Evolutionary conservation across 2,888 invertebrate genomes (phyloP).

Genomic region (Eupithecia subfuscata): DNA sequence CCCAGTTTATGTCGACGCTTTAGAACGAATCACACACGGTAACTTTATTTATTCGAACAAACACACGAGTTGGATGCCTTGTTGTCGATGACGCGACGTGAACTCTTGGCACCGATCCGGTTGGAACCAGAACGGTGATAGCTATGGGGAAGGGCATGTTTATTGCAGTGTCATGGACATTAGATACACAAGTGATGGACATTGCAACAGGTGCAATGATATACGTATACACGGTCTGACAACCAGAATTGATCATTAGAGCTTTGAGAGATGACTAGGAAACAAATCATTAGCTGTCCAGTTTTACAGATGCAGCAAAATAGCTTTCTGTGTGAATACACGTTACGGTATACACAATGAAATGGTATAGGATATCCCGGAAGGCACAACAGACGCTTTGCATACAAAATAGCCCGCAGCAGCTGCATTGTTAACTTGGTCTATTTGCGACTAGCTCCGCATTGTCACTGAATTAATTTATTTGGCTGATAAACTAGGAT

Average conservation of each 20-base stretch:
- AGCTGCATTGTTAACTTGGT: slow-evolving; percentile 54
- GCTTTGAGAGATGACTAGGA: neutral
- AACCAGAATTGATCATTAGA: slow-evolving; percentile 23
- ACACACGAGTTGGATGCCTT: slow-evolving; percentile 45
- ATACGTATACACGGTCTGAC: slow-evolving; percentile 11
- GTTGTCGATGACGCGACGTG: slow-evolving; percentile 47
- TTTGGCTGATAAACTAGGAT: slow-evolving; percentile 36
- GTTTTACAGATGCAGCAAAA: neutral
- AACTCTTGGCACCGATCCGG: slow-evolving; percentile 50
- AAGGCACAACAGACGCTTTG: slow-evolving; percentile 37
- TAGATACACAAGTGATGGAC: slow-evolving; percentile 51
- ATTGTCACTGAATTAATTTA: slow-evolving; percentile 45
- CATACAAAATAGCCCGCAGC: slow-evolving; percentile 50
- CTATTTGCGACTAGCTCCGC: slow-evolving; percentile 41
- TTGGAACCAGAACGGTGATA: slow-evolving; percentile 53
- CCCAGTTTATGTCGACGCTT: slow-evolving; percentile 58
- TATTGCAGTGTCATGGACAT: slow-evolving; percentile 59
- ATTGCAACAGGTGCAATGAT: slow-evolving; percentile 48
- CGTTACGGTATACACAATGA: slow-evolving; percentile 25
- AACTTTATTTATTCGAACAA: slow-evolving; percentile 56
- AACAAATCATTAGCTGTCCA: neutral
- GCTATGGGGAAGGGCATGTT: slow-evolving; percentile 42
- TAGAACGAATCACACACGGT: slow-evolving; percentile 52
- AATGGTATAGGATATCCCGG: slow-evolving; percentile 44
- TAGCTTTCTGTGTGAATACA: slow-evolving; percentile 17